Evolutionary conservation across 2,888 invertebrate species (phyloP).

Genomic region (Athalia cordata): DNA sequence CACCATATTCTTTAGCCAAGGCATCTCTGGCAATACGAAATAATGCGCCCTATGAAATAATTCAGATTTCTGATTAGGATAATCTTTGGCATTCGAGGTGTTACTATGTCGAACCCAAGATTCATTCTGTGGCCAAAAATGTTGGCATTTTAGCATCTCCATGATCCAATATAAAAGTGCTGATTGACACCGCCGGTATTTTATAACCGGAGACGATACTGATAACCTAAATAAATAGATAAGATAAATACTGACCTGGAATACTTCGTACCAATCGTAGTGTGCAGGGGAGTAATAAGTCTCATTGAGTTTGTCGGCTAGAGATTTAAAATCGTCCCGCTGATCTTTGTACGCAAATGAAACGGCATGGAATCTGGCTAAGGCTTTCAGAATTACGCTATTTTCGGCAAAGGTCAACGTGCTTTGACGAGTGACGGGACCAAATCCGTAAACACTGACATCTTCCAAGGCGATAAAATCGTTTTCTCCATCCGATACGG

Average conservation of each 20-base stretch:
- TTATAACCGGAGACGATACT: not conserved
- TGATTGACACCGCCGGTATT: not conserved
- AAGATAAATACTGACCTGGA: constrained; percentile 61
- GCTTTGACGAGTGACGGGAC: constrained; percentile 62
- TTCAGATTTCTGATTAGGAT: not conserved
- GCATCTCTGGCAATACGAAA: constrained; percentile 77
- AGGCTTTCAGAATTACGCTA: constrained; percentile 65
- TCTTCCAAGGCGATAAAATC: constrained; percentile 73
- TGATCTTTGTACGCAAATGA: constrained; percentile 73
- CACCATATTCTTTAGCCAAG: constrained; percentile 79
- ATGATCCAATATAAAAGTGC: too few relatives aligned
- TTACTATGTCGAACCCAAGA: not conserved
- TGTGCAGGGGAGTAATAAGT: constrained; percentile 62
- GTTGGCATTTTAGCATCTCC: too few relatives aligned
- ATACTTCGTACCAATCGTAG: constrained; percentile 66
- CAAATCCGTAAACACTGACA: constrained; percentile 67
- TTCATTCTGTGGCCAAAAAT: not conserved
- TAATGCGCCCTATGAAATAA: constrained; percentile 52
- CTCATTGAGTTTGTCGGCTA: constrained; percentile 58
- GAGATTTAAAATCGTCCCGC: constrained; percentile 55
- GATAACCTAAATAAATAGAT: not conserved
- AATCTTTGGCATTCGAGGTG: not conserved
- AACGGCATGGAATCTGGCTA: constrained; percentile 74
- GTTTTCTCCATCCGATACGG: constrained; percentile 69
- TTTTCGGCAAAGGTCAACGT: constrained; percentile 65